phyloP scores from a whole-genome alignment of 2,888 invertebrate genomes.

The Acleris emargana region DNA sequence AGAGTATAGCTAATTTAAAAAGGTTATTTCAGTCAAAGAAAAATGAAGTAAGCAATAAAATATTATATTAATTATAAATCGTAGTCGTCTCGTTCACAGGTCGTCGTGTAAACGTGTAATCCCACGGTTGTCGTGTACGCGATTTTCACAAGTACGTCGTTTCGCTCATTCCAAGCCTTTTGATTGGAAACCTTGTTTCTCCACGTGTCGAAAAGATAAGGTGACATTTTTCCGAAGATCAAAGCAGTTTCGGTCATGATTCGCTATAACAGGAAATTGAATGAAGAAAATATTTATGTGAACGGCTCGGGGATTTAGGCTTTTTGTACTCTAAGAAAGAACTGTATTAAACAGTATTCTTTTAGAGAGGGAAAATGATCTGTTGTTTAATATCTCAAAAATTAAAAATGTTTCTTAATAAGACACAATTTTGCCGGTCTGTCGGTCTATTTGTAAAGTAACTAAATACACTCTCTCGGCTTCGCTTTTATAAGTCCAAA shows the following conservation, averaged over 20 bases:
- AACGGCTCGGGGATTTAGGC: not conserved
- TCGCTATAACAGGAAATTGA: not conserved
- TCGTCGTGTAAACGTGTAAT: not conserved
- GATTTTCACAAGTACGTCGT: conserved; percentile 13
- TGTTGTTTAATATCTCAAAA: no score
- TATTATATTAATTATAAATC: not conserved
- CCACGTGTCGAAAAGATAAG: conserved; percentile 19
- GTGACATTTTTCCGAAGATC: not conserved
- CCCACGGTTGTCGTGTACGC: conserved; percentile 6
- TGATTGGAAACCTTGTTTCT: conserved; percentile 26
- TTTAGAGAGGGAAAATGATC: no score
- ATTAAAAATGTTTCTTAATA: no score
- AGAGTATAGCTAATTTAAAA: no score
- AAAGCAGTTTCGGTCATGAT: not conserved
- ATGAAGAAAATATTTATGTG: not conserved
- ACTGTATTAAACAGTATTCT: no score
- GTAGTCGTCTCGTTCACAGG: conserved; percentile 14
- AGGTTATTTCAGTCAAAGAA: no score
- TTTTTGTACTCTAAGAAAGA: not conserved
- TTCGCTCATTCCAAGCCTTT: conserved; percentile 1
- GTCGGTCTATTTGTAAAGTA: no score
- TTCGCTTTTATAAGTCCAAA: no score
- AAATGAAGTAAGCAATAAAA: no score
- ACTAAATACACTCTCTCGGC: no score
- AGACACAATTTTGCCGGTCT: no score